phyloP scores from a whole-genome alignment of 2,888 invertebrate genomes.

The Tetranychus truncatus region DNA sequence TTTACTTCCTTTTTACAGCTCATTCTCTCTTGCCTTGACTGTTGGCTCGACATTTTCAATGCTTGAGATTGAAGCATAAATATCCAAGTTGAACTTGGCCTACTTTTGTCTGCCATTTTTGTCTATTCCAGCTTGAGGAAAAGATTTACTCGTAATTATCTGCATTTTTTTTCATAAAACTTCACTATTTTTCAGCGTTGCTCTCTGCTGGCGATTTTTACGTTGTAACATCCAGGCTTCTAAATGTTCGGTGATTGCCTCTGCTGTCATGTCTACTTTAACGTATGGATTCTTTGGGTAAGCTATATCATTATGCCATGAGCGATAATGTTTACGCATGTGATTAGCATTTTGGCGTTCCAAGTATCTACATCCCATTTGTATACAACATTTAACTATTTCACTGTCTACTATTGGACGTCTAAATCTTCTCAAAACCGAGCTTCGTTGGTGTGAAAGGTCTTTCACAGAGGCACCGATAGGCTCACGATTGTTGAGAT shows the following conservation, averaged over 20 bases:
- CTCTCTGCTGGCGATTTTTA: constrained; percentile 2
- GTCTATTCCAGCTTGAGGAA: neutral
- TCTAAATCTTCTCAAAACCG: neutral
- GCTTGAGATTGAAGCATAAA: too few species aligned
- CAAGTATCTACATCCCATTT: neutral
- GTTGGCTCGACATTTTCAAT: too few species aligned
- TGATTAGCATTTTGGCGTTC: constrained; percentile 4
- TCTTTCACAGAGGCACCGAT: neutral
- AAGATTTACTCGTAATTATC: neutral
- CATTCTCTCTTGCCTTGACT: too few species aligned
- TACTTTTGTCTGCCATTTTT: neutral
- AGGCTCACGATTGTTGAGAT: neutral
- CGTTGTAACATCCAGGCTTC: constrained; percentile 3
- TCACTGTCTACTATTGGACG: neutral
- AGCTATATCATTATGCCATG: constrained; percentile 4
- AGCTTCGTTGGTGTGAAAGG: neutral
- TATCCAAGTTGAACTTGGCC: too few species aligned
- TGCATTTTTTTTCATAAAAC: neutral
- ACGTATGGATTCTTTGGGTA: constrained; percentile 2
- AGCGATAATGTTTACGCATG: constrained; percentile 10
- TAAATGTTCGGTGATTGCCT: neutral
- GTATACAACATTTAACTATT: constrained; percentile 6
- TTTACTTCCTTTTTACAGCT: too few species aligned
- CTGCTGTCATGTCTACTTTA: neutral
- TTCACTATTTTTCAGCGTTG: neutral